Evolutionary conservation across 2,797 vertebrate genomes (phyloP).

Genomic region (Mus minutoides): DNA sequence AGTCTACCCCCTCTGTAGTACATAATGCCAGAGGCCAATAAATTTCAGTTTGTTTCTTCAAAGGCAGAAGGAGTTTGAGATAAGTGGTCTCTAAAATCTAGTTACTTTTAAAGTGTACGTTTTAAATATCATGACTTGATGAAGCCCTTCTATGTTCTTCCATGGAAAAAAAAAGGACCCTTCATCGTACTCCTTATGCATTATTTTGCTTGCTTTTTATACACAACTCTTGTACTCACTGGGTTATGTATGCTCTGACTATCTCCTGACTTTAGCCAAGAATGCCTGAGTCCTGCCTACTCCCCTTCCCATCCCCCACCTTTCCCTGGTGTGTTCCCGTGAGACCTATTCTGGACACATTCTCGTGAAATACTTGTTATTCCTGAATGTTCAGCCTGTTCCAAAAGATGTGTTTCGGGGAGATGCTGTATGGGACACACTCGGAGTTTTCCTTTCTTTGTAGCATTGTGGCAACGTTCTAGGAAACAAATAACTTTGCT

Average conservation of each 20-base stretch:
- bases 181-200: background rate
- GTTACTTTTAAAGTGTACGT: background rate
- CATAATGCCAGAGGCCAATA: background rate
- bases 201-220: background rate
- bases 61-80: background rate
- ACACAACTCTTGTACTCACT: rapidly evolving
- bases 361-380: background rate
- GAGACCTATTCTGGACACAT: background rate
- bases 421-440: background rate
- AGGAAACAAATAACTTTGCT: background rate
- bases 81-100: background rate
- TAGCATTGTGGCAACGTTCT: background rate
- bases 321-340: background rate
- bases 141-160: background rate
- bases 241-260: no score
- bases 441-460: background rate
- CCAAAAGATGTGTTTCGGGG: background rate
- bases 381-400: background rate
- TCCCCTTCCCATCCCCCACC: rapidly evolving
- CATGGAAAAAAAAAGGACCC: background rate
- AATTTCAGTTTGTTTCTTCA: background rate
- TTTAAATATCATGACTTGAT: background rate
- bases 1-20: background rate
- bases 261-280: background rate
- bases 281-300: background rate